A percentile compares a stretch with the other conserved stretches of the same genome.
Evolutionary conservation across 1,140 invertebrate genomes (phyloP).

Genomic region (Globodera ellingtonae): DNA sequence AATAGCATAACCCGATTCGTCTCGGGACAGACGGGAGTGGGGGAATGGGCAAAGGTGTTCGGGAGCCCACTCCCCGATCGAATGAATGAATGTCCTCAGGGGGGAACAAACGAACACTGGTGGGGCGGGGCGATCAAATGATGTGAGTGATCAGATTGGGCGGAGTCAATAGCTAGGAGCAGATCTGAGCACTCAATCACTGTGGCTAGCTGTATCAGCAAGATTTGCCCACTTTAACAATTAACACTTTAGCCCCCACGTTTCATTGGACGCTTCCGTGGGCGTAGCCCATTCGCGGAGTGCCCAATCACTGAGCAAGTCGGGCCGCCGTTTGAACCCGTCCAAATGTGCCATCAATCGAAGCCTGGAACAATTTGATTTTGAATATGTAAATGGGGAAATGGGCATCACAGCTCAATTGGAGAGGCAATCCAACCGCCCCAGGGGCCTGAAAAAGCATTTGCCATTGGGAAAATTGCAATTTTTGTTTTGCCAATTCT

Average conservation of each 20-base stretch:
- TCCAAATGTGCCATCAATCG: constrained; percentile 57
- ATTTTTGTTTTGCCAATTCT: constrained; percentile 36
- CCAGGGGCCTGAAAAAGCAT: constrained; percentile 54
- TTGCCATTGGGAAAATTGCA: not conserved
- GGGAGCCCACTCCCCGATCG: too few relatives aligned
- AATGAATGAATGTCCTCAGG: too few relatives aligned
- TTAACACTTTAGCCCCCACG: constrained; percentile 42
- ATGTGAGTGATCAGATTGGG: too few relatives aligned
- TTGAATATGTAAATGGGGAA: not conserved
- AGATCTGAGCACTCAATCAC: too few relatives aligned
- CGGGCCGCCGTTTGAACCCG: constrained; percentile 50
- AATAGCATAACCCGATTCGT: too few relatives aligned
- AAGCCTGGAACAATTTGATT: constrained; percentile 7
- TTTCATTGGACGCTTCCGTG: constrained; percentile 59
- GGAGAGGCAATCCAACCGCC: constrained; percentile 65
- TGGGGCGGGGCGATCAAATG: too few relatives aligned
- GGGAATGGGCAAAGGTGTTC: too few relatives aligned
- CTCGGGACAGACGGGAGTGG: too few relatives aligned
- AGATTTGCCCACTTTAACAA: too few relatives aligned
- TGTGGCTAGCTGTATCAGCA: too few relatives aligned
- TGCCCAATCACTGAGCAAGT: constrained; percentile 51
- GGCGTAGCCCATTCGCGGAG: constrained; percentile 55
- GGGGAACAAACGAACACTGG: too few relatives aligned
- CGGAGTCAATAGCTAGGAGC: too few relatives aligned
- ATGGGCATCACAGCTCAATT: constrained; percentile 48